phyloP scores from a whole-genome alignment of 2,113 vertebrate species.

The Megaleporinus macrocephalus region DNA sequence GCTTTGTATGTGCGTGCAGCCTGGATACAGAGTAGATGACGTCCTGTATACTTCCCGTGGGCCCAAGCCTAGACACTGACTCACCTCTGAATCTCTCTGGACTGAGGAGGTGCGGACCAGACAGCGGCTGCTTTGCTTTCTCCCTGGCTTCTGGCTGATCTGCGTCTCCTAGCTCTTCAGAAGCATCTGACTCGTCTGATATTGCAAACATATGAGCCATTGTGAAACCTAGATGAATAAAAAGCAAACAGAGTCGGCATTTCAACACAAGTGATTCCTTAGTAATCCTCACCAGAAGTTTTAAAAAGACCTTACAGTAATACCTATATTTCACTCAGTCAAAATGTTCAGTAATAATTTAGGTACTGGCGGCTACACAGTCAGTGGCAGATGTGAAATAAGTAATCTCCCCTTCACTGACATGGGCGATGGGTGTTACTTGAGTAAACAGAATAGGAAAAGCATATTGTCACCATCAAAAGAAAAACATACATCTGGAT shows the following conservation, averaged over 20 bases:
- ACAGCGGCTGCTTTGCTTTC: not conserved
- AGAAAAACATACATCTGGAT: no score
- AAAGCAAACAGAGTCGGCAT: not conserved
- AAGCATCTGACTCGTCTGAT: constrained; percentile 77
- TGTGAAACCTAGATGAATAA: constrained; percentile 66
- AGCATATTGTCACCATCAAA: no score
- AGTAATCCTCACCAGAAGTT: not conserved
- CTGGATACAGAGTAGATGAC: constrained; percentile 36
- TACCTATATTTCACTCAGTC: no score
- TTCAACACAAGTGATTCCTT: not conserved
- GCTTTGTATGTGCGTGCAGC: constrained; percentile 22
- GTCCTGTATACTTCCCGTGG: constrained; percentile 27
- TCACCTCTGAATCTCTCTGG: constrained; percentile 53
- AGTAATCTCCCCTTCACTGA: not conserved
- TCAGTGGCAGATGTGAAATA: not conserved
- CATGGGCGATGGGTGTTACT: no score
- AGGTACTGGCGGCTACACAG: not conserved
- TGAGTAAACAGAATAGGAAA: no score
- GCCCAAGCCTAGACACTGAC: constrained; percentile 41
- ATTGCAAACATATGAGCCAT: constrained; percentile 75
- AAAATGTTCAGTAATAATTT: no score
- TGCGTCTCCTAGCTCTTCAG: constrained; percentile 67
- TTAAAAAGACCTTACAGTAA: no score
- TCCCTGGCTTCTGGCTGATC: constrained; percentile 3
- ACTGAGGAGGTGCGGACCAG: constrained; percentile 35